Evolutionary conservation across 2,888 invertebrate species (phyloP).

Genomic region (Antheraea yamamai): DNA sequence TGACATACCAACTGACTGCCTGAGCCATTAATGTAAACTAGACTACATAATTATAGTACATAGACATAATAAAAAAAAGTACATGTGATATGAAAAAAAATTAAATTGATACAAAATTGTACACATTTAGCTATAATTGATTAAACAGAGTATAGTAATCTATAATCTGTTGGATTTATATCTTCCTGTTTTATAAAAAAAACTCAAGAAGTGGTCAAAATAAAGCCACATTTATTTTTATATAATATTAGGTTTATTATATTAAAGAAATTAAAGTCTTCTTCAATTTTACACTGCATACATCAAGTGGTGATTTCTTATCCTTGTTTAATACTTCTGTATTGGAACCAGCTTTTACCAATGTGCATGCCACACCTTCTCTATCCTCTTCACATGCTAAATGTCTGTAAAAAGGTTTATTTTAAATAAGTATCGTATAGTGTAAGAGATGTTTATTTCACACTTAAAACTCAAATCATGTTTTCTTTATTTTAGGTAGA

Average conservation of each 20-base stretch:
- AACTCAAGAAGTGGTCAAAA: neutral
- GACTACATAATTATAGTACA: too few species aligned
- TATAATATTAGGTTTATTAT: neutral
- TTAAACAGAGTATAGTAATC: too few species aligned
- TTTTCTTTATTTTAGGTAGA: neutral
- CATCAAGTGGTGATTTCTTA: conserved; percentile 84
- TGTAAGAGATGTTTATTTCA: neutral
- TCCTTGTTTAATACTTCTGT: conserved; percentile 84
- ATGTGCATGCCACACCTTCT: conserved; percentile 84
- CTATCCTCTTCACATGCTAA: conserved; percentile 91
- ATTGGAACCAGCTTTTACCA: conserved; percentile 85
- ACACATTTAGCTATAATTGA: too few species aligned
- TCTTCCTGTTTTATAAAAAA: neutral
- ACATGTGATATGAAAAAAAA: too few species aligned
- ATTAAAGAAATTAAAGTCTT: conserved; percentile 38
- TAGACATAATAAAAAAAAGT: too few species aligned
- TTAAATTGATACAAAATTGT: too few species aligned
- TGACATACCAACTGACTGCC: too few species aligned
- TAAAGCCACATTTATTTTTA: neutral
- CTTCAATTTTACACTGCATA: conserved; percentile 69
- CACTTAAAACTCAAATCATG: neutral
- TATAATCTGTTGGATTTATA: too few species aligned
- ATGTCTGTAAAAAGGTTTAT: conserved; percentile 79
- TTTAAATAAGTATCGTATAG: neutral
- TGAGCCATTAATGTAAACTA: too few species aligned